These are phyloP conservation scores for Trachelus troglodyta DNA, from an alignment of 2,888 invertebrate genomes.

Conservation along the genomic window DNA sequence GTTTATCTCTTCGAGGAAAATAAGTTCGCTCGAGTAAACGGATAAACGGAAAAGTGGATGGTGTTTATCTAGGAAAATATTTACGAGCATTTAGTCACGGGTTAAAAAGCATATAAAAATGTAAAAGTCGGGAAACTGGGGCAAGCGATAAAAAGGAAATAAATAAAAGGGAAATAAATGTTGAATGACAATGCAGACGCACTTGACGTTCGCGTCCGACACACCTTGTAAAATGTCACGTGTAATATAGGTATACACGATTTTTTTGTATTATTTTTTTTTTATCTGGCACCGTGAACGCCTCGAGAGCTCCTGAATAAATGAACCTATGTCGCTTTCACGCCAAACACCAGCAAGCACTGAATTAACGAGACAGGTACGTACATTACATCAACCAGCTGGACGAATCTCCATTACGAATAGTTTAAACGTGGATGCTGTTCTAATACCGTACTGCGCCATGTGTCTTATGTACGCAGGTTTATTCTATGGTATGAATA, in stretches of 20 bases:
- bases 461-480: not conserved
- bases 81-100: not conserved
- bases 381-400: constrained; percentile 32
- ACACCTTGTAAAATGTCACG: not conserved
- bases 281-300: constrained; percentile 13
- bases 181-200: not conserved
- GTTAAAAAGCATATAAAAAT: not conserved
- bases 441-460: not conserved
- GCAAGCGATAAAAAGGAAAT: not conserved
- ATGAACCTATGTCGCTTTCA: constrained; percentile 26
- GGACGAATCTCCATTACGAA: constrained; percentile 46
- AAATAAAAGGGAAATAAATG: not conserved
- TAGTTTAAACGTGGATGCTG: constrained; percentile 6
- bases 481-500: not conserved
- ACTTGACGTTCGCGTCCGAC: not conserved
- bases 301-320: constrained; percentile 22
- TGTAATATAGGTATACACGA: not conserved
- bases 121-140: not conserved
- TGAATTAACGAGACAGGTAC: constrained; percentile 45
- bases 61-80: not conserved
- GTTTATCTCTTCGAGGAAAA: not conserved
- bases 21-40: not conserved
- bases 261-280: not conserved
- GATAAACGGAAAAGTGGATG: not conserved
- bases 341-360: constrained; percentile 26